Percentiles rank a stretch among this genome's conserved stretches.
Evolutionary conservation across 2,888 invertebrate species (phyloP).

Genomic region (Lagria hirta): DNA sequence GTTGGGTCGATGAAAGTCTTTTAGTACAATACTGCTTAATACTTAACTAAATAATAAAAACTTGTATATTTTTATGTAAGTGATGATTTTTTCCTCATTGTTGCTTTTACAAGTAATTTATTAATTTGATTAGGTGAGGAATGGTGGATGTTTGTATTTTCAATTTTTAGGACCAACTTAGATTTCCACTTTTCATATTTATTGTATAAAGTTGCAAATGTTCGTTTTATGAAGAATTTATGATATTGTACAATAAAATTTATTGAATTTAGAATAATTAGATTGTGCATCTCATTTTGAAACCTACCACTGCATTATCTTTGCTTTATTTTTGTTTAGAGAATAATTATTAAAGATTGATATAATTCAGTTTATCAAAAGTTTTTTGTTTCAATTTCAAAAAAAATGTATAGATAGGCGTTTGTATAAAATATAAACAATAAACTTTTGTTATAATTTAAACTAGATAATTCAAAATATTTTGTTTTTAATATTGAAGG

Average conservation of each 20-base stretch:
- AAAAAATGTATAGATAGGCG: too few relatives aligned
- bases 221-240: slow-evolving; percentile 18
- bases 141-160: slow-evolving; percentile 43
- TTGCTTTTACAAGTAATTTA: slow-evolving; percentile 34
- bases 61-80: slow-evolving; percentile 32
- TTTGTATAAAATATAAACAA: too few relatives aligned
- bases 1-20: slow-evolving; percentile 19
- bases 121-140: slow-evolving; percentile 31
- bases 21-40: slow-evolving; percentile 32
- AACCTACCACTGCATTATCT: too few relatives aligned
- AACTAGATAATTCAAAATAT: too few relatives aligned
- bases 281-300: too few relatives aligned
- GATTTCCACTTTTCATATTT: slow-evolving; percentile 48
- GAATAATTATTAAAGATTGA: too few relatives aligned
- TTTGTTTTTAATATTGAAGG: too few relatives aligned
- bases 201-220: slow-evolving; percentile 25
- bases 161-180: slow-evolving; percentile 48
- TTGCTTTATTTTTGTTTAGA: too few relatives aligned
- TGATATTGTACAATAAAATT: slow-evolving; percentile 27
- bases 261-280: slow-evolving; percentile 16
- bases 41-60: slow-evolving; percentile 16
- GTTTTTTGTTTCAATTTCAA: too few relatives aligned
- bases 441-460: too few relatives aligned
- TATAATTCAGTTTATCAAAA: too few relatives aligned
- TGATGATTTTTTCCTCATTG: slow-evolving; percentile 35